A percentile compares a stretch with the other conserved stretches of the same genome.
Evolutionary conservation across 2,888 invertebrate genomes (phyloP).

Genomic region (Xylophagus ater): DNA sequence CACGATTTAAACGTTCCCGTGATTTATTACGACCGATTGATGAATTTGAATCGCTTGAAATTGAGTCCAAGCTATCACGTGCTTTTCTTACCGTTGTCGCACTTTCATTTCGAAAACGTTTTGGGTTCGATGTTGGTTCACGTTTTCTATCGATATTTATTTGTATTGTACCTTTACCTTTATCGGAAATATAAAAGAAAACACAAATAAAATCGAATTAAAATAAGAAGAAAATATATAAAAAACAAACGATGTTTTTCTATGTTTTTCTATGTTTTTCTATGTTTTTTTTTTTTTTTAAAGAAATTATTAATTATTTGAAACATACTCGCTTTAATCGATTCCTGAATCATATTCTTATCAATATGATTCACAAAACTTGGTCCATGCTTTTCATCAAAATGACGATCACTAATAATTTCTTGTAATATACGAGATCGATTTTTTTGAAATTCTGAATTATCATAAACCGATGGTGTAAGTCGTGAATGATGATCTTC

Average conservation of each 20-base stretch:
- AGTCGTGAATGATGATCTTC: constrained; percentile 64
- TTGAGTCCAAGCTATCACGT: constrained; percentile 22
- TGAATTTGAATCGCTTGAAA: constrained; percentile 31
- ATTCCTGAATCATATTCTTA: constrained; percentile 30
- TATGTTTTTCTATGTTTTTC: background rate
- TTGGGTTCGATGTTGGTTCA: constrained; percentile 46
- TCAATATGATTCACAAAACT: constrained; percentile 45
- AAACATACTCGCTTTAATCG: constrained; percentile 13
- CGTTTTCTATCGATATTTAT: constrained; percentile 24
- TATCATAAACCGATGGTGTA: constrained; percentile 53
- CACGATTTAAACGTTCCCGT: no score
- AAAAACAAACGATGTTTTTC: constrained; percentile 1
- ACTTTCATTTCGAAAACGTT: constrained; percentile 16
- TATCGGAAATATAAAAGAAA: constrained; percentile 7
- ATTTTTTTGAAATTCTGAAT: constrained; percentile 56
- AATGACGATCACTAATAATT: constrained; percentile 56
- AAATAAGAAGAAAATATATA: background rate
- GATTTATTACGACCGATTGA: constrained; percentile 8
- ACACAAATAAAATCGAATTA: constrained; percentile 25
- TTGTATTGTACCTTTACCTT: constrained; percentile 12
- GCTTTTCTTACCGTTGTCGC: constrained; percentile 6
- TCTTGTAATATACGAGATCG: constrained; percentile 50
- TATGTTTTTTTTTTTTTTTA: no score
- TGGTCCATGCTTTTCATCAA: constrained; percentile 46
- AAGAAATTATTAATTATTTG: no score